Conservation (phyloP, 2,888 invertebrate genomes). For the Ryuthela nishihirai region DNA sequence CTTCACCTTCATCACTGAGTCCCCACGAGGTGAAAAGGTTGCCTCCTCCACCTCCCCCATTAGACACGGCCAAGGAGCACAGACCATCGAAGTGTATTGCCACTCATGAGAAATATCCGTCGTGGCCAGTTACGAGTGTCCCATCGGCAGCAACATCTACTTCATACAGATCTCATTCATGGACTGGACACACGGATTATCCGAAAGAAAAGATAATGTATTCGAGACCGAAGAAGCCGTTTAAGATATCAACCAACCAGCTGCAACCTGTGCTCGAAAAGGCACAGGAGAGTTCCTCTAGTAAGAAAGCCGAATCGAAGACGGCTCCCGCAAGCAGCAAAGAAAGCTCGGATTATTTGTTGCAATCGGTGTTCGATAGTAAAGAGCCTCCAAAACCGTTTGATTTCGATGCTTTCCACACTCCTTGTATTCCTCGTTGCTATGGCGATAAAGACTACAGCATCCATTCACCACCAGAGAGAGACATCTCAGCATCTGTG, state of each 20-base stretch:
- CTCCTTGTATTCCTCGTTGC: slow-evolving; percentile 56
- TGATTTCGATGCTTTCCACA: slow-evolving; percentile 34
- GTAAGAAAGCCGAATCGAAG: slow-evolving; percentile 44
- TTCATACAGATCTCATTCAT: slow-evolving; percentile 62
- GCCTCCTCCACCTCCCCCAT: too few species aligned
- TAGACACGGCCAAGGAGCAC: too few species aligned
- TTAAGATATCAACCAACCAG: slow-evolving; percentile 62
- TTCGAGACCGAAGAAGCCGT: slow-evolving; percentile 59
- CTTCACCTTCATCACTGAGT: too few species aligned
- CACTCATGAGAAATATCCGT: slow-evolving; percentile 70
- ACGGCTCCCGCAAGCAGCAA: slow-evolving; percentile 1
- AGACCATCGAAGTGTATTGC: slow-evolving; percentile 58
- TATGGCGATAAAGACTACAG: slow-evolving; percentile 62
- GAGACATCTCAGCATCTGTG: slow-evolving; percentile 53
- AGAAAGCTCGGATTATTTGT: background rate
- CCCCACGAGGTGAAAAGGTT: too few species aligned
- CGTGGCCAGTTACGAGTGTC: slow-evolving; percentile 66
- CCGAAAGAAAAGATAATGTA: slow-evolving; percentile 63
- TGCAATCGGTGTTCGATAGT: background rate
- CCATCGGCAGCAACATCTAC: slow-evolving; percentile 55
- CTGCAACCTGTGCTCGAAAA: slow-evolving; percentile 66
- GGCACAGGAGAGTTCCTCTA: slow-evolving; percentile 61
- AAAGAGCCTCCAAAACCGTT: slow-evolving; percentile 5
- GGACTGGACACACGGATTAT: slow-evolving; percentile 67
- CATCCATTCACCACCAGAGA: slow-evolving; percentile 67